Evolutionary conservation across 2,888 invertebrate species (phyloP).

Genomic region (Himalopsyche japonica): DNA sequence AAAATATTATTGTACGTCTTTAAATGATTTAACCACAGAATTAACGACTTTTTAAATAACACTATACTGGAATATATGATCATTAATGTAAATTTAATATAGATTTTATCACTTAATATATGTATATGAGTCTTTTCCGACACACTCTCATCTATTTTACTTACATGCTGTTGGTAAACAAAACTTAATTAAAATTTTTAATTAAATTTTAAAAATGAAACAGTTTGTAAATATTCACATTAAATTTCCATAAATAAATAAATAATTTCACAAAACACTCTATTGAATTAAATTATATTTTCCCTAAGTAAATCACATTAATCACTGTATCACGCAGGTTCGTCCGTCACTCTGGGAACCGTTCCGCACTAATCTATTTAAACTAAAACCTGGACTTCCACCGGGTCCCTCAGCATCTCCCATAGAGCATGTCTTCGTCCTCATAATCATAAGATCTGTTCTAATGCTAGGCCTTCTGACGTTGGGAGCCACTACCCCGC

Average conservation of each 20-base stretch:
- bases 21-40: too few species aligned
- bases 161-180: too few species aligned
- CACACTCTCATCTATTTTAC: too few species aligned
- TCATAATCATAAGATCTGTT: conserved; percentile 86
- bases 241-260: neutral
- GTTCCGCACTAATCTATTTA: conserved; percentile 56
- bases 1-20: too few species aligned
- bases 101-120: too few species aligned
- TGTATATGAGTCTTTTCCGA: too few species aligned
- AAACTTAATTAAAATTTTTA: too few species aligned
- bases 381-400: conserved; percentile 57
- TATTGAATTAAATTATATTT: neutral
- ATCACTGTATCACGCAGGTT: conserved; percentile 58
- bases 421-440: conserved; percentile 77
- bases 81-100: too few species aligned
- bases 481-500: conserved; percentile 87
- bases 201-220: neutral
- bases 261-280: neutral
- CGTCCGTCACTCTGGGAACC: conserved; percentile 55
- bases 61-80: too few species aligned
- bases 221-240: neutral
- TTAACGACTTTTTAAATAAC: too few species aligned
- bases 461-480: conserved; percentile 84
- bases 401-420: conserved; percentile 67
- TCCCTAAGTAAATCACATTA: neutral